These are phyloP conservation scores for Theocolax elegans DNA, from an alignment of 1,140 invertebrate genomes.

Conservation along the genomic window DNA sequence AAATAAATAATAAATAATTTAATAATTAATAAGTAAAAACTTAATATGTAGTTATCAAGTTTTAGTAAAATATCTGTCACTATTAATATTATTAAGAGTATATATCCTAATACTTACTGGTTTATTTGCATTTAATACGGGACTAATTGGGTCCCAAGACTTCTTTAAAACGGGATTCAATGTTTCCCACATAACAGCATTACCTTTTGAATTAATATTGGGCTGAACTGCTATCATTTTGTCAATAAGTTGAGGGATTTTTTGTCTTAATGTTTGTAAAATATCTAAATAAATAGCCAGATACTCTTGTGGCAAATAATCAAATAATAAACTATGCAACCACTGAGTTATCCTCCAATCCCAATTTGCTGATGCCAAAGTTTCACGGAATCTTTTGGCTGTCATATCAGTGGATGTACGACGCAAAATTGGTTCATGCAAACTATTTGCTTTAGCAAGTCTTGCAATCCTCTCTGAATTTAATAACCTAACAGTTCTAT, in stretches of 20 bases:
- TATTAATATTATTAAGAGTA: neutral
- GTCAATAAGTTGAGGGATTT: conserved; percentile 82
- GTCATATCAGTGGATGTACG: conserved; percentile 79
- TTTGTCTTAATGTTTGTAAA: conserved; percentile 79
- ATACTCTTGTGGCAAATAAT: conserved; percentile 76
- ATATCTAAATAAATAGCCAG: conserved; percentile 84
- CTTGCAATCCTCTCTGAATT: conserved; percentile 78
- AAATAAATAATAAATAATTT: conserved; percentile 14
- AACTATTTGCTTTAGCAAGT: conserved; percentile 69
- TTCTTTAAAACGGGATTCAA: conserved; percentile 77
- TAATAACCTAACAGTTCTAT: conserved; percentile 75
- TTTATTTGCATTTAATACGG: conserved; percentile 70
- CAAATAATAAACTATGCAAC: conserved; percentile 81
- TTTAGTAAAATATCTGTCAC: neutral
- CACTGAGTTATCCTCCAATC: conserved; percentile 80
- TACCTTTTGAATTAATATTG: conserved; percentile 61
- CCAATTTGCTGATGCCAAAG: conserved; percentile 77
- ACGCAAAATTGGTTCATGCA: conserved; percentile 75
- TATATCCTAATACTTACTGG: conserved; percentile 63
- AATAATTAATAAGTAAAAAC: neutral
- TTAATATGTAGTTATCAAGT: neutral
- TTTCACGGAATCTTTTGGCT: conserved; percentile 74
- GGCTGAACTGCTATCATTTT: conserved; percentile 74
- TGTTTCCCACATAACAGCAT: conserved; percentile 69
- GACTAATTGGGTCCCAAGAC: conserved; percentile 80